Conservation (phyloP, 2,113 vertebrate species). For the Engraulis encrasicolus region DNA sequence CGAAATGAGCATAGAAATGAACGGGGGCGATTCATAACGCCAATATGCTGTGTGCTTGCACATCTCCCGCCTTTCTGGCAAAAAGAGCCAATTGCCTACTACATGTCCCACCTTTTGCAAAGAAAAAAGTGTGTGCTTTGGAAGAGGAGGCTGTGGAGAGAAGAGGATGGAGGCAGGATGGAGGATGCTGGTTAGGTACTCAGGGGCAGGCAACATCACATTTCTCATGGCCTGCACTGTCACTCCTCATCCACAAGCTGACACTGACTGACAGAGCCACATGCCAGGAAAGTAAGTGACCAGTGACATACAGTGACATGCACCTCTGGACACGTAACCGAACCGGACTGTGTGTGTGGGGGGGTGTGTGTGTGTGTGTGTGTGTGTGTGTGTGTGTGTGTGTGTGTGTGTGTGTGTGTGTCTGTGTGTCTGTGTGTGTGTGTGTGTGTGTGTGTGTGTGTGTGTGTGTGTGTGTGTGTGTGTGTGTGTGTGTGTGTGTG, state of each 20-base stretch:
- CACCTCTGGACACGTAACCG: not conserved
- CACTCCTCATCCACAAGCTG: conserved; percentile 16
- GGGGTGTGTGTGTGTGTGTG: not conserved
- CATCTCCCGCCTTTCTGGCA: no score
- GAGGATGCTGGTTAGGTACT: not conserved
- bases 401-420: conserved; percentile 32
- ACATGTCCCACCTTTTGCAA: no score
- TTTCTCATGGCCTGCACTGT: conserved; percentile 1
- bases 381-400: not conserved
- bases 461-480: conserved; percentile 27
- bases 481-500: conserved; percentile 31
- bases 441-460: conserved; percentile 41
- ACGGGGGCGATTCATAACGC: no score
- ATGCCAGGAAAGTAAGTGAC: conserved; percentile 5
- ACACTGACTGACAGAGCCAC: conserved; percentile 55
- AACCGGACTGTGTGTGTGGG: not conserved
- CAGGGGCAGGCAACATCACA: not conserved
- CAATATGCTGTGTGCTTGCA: no score
- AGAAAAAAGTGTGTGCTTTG: no score
- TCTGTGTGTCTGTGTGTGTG: conserved; percentile 27
- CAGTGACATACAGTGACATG: conserved; percentile 62
- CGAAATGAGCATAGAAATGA: no score
- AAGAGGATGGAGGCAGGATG: not conserved
- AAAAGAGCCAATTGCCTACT: no score
- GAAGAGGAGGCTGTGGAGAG: no score